phyloP scores from a whole-genome alignment of 2,797 vertebrate species.

The Platalea minor region DNA sequence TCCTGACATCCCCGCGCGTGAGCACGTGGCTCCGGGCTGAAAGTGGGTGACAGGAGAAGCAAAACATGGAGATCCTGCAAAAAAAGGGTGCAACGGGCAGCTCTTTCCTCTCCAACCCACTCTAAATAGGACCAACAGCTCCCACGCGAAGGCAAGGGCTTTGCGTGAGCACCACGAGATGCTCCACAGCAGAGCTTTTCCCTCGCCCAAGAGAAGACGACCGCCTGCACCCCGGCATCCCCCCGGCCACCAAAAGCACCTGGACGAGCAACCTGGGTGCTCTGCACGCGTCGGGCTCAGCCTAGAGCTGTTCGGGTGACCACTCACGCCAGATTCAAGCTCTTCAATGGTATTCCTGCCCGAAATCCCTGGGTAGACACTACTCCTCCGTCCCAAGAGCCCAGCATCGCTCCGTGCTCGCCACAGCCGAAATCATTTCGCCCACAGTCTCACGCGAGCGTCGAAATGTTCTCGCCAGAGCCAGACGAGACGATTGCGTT shows the following conservation, averaged over 20 bases:
- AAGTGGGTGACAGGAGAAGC: neutral
- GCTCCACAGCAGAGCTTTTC: neutral
- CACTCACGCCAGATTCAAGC: neutral
- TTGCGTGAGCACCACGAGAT: neutral
- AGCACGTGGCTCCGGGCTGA: fast-evolving
- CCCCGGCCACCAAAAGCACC: neutral
- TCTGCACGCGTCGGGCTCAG: neutral
- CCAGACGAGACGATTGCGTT: fast-evolving
- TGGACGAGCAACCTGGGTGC: neutral
- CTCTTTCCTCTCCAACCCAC: neutral
- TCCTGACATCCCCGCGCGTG: fast-evolving
- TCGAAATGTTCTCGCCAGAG: neutral
- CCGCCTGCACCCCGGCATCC: neutral
- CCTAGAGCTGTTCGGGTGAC: neutral
- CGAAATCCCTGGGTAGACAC: neutral
- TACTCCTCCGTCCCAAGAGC: neutral
- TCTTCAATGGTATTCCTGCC: neutral
- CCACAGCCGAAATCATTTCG: neutral
- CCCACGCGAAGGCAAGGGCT: neutral
- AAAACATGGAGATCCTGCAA: neutral
- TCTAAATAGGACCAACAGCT: neutral
- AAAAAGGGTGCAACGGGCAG: neutral
- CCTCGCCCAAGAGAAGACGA: neutral
- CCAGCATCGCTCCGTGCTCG: fast-evolving
- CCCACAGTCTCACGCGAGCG: fast-evolving